Conservation (phyloP, 2,797 vertebrate species). For the Chloroceryle amazona region DNA sequence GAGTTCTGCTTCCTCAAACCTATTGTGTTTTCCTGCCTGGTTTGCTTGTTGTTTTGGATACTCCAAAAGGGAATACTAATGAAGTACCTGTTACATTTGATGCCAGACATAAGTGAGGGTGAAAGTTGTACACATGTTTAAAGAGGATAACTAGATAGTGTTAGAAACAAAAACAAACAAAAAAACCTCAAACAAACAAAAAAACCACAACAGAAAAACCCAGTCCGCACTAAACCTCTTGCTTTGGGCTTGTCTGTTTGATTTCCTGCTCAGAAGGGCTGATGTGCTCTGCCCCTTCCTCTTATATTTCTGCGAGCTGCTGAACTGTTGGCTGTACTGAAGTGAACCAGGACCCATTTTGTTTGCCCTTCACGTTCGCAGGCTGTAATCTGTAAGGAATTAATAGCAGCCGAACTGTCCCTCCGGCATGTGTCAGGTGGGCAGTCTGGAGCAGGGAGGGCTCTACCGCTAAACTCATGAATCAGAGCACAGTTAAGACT, state of each 20-base stretch:
- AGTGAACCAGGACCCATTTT: accelerated
- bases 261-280: slow-evolving; percentile 37
- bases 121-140: background rate
- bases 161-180: background rate
- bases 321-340: background rate
- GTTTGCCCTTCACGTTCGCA: background rate
- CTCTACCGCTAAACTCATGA: background rate
- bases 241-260: background rate
- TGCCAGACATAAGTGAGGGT: background rate
- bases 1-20: background rate
- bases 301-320: background rate
- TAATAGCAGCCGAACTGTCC: background rate
- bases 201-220: background rate
- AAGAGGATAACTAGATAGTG: background rate
- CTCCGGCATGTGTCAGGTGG: background rate
- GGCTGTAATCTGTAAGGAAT: background rate
- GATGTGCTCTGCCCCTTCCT: slow-evolving; percentile 29
- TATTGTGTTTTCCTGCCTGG: background rate
- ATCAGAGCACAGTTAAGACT: background rate
- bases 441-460: background rate
- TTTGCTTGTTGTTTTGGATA: background rate
- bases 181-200: background rate
- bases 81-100: background rate
- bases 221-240: accelerated
- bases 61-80: background rate